Evolutionary conservation across 1,140 invertebrate species (phyloP).

Genomic region (Hyposmocoma kahamanoa): DNA sequence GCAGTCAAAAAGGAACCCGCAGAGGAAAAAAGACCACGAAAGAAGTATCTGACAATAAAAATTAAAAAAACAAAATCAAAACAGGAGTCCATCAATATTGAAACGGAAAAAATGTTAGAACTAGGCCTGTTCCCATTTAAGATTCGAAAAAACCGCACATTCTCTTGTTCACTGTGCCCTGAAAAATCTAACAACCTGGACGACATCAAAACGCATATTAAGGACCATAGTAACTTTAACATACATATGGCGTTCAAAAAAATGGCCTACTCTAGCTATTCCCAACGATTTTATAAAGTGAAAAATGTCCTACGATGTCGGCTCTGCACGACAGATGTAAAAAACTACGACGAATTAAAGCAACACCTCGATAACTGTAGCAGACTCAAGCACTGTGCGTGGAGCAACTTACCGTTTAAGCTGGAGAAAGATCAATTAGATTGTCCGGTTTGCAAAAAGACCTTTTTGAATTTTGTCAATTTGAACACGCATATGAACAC

Average conservation of each 20-base stretch:
- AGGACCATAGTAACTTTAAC: constrained; percentile 36
- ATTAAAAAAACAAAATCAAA: constrained; percentile 21
- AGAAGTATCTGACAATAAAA: constrained; percentile 19
- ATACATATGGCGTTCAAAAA: constrained; percentile 51
- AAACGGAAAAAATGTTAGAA: constrained; percentile 36
- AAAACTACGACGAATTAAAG: constrained; percentile 37
- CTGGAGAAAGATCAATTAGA: constrained; percentile 56
- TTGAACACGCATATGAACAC: constrained; percentile 67
- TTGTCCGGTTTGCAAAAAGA: constrained; percentile 69
- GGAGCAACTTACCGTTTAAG: constrained; percentile 59
- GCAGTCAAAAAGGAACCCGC: constrained; percentile 30
- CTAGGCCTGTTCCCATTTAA: constrained; percentile 56
- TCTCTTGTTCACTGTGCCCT: constrained; percentile 44
- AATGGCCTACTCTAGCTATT: constrained; percentile 43
- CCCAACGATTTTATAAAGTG: constrained; percentile 42
- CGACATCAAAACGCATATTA: constrained; percentile 41
- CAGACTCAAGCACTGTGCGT: constrained; percentile 17
- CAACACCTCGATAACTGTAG: constrained; percentile 41
- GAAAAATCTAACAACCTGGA: constrained; percentile 40
- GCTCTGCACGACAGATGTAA: constrained; percentile 38
- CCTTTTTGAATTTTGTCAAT: constrained; percentile 52
- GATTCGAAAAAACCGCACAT: constrained; percentile 41
- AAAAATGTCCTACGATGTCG: constrained; percentile 36
- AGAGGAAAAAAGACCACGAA: constrained; percentile 18
- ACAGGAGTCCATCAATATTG: too few species aligned